These are phyloP conservation scores for Noturus placidus DNA, from an alignment of 2,113 vertebrate species.

Conservation along the genomic window DNA sequence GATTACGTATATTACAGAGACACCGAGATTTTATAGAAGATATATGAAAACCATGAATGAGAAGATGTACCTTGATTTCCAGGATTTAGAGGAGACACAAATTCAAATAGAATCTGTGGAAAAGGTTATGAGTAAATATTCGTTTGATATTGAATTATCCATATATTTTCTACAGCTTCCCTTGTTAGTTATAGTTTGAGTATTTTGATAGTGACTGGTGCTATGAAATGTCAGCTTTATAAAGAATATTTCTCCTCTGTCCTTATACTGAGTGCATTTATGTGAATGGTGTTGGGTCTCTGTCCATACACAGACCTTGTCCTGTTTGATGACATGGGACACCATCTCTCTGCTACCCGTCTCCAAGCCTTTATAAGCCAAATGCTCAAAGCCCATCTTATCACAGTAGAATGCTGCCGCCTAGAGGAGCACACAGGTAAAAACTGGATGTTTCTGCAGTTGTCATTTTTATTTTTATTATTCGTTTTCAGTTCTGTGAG, in stretches of 20 bases:
- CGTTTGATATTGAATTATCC: not conserved
- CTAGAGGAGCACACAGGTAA: slow-evolving; percentile 51
- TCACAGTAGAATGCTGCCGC: slow-evolving; percentile 77
- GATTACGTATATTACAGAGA: not conserved
- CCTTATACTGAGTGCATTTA: not conserved
- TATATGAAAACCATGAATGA: not conserved
- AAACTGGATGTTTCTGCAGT: not conserved
- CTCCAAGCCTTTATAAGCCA: slow-evolving; percentile 80
- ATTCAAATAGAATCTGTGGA: slow-evolving; percentile 74
- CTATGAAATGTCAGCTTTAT: not conserved
- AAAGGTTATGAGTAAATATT: not conserved
- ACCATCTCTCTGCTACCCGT: slow-evolving; percentile 74
- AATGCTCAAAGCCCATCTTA: slow-evolving; percentile 78
- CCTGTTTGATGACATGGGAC: slow-evolving; percentile 75
- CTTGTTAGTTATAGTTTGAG: not conserved
- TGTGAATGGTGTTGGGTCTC: not conserved
- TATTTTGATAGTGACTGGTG: not conserved
- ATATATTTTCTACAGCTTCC: not conserved
- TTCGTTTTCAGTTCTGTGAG: not conserved
- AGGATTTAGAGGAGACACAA: slow-evolving; percentile 76
- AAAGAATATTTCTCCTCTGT: not conserved
- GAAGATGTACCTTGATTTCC: slow-evolving; percentile 69
- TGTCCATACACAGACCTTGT: slow-evolving; percentile 67
- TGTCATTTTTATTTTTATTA: not conserved
- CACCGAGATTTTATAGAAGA: not conserved